These are phyloP conservation scores for Norana najaformis DNA, from an alignment of 2,888 invertebrate species.

Conservation along the genomic window DNA sequence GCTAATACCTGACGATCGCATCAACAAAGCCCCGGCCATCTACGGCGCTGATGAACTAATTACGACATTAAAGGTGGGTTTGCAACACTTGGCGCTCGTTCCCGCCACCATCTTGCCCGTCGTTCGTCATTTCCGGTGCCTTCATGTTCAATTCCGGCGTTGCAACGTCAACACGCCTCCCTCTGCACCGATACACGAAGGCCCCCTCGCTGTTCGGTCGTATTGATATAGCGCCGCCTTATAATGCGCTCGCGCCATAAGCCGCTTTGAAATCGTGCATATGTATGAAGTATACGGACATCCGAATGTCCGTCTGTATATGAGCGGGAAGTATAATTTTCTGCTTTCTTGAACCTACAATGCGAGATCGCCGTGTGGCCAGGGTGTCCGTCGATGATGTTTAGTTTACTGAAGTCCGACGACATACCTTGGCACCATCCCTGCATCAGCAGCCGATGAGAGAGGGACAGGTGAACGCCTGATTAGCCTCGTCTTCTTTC, in stretches of 20 bases:
- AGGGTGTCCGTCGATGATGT: background rate
- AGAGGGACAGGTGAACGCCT: background rate
- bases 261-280: background rate
- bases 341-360: background rate
- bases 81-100: background rate
- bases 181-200: background rate
- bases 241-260: background rate
- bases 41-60: conserved; percentile 23
- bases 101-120: background rate
- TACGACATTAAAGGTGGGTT: conserved; percentile 23
- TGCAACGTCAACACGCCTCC: background rate
- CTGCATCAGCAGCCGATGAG: background rate
- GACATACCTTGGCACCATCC: background rate
- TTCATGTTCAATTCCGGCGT: conserved; percentile 20
- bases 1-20: background rate
- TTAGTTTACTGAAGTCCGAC: conserved; percentile 5
- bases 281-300: background rate
- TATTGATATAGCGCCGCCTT: background rate
- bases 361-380: background rate
- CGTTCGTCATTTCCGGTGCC: conserved; percentile 21
- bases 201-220: background rate
- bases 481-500: background rate
- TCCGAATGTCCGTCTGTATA: background rate
- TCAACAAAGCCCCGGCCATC: background rate
- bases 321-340: background rate